These are phyloP conservation scores for Glomeris maerens DNA, from an alignment of 1,140 invertebrate species.

Conservation along the genomic window DNA sequence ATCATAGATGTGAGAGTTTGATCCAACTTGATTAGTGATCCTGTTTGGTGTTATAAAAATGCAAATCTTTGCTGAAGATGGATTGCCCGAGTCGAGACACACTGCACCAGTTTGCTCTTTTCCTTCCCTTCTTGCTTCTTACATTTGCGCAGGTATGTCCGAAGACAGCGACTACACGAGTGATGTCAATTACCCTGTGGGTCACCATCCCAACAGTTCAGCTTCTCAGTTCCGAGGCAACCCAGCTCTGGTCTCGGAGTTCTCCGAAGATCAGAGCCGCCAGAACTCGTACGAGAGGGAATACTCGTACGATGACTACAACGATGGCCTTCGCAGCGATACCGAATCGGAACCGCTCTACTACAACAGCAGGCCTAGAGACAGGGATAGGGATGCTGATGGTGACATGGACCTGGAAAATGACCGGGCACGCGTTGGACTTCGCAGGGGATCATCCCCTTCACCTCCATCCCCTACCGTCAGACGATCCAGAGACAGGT, in stretches of 20 bases:
- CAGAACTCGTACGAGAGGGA: conserved; percentile 72
- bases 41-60: too few relatives aligned
- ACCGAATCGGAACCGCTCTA: conserved; percentile 62
- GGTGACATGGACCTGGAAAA: neutral
- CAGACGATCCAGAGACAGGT: too few relatives aligned
- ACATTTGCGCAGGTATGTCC: conserved; percentile 67
- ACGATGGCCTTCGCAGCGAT: conserved; percentile 26
- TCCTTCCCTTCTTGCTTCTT: conserved; percentile 7
- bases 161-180: conserved; percentile 95
- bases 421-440: too few relatives aligned
- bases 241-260: conserved; percentile 55
- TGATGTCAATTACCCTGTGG: conserved; percentile 87
- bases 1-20: too few relatives aligned
- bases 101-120: conserved; percentile 2
- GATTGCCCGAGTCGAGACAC: too few relatives aligned
- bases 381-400: neutral
- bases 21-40: too few relatives aligned
- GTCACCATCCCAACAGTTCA: conserved; percentile 61
- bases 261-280: conserved; percentile 56
- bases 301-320: conserved; percentile 33
- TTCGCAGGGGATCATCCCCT: too few relatives aligned
- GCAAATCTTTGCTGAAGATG: too few relatives aligned
- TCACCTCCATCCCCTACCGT: too few relatives aligned
- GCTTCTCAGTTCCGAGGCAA: conserved; percentile 63
- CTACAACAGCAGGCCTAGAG: conserved; percentile 68